Evolutionary conservation across 35 echinoderm and acorn worm genomes (phyloP).

Genomic region (Anneissia japonica): DNA sequence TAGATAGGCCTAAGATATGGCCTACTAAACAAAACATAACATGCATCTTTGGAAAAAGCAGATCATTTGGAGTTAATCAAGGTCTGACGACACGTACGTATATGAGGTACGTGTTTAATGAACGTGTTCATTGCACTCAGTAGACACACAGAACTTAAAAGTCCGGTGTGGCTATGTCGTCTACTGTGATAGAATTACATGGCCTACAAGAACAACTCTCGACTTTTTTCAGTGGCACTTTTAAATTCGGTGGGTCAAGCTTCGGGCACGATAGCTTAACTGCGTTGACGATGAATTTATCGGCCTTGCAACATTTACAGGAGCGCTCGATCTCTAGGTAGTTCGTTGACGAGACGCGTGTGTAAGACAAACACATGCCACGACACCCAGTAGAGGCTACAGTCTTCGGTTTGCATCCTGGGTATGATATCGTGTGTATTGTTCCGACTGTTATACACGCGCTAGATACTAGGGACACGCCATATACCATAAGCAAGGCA

Average conservation of each 20-base stretch:
- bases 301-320: slow-evolving; percentile 57
- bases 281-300: not conserved
- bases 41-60: no score
- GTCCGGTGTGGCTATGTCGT: not conserved
- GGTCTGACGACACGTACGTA: no score
- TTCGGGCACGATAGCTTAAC: slow-evolving; percentile 25
- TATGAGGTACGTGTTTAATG: no score
- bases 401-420: slow-evolving; percentile 15
- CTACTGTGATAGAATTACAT: slow-evolving; percentile 2
- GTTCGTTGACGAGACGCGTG: slow-evolving; percentile 45
- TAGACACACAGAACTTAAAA: no score
- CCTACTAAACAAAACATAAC: no score
- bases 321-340: slow-evolving; percentile 41
- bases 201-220: slow-evolving; percentile 41
- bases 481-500: not conserved
- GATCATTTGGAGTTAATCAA: no score
- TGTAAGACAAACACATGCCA: slow-evolving; percentile 44
- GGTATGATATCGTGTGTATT: slow-evolving; percentile 9
- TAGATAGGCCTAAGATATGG: no score
- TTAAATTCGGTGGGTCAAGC: not conserved
- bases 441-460: not conserved
- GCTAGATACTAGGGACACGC: not conserved
- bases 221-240: slow-evolving; percentile 20
- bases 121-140: no score
- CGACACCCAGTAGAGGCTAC: slow-evolving; percentile 34